Evolutionary conservation across 2,888 invertebrate species (phyloP), one percentile per base, ranked within the genome.

Genomic region (Meiosimyza decipiens): DNA sequence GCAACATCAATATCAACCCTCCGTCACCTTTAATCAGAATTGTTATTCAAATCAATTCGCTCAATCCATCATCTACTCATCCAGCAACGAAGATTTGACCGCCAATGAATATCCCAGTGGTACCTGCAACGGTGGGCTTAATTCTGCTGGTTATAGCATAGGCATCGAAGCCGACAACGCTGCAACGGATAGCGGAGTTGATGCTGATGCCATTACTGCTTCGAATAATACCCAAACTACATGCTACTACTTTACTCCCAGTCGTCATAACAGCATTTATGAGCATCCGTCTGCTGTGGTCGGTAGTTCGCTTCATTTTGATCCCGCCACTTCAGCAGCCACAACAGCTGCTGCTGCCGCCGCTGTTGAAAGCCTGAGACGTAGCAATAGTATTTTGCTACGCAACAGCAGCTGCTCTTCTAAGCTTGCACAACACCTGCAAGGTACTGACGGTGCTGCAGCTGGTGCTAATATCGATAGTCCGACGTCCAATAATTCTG

Each of bases 251-350:
- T 84, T 85, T 75, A 80, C 85, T 47, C 84, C 83, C 60, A 85
- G 84, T 65, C 81, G 85, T 57, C 84, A 82, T 74, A 85, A 85
- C 72, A 84, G 84, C 84, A 85, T 84, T 85, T 84, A 84, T 83
- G 84, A 84, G 76, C 85, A 84, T 79, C 84, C 85, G 55, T 84
- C 85, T 60, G 81, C 84, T 49, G 85, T 84, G 68, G 84, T 84
- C 70, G 85, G 84, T 62, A 83, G 83, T 62, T 79, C 84, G 73
- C 78, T 84, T 75, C 83, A 83, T 73, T 84, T 84, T 52, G 84
- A 85, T 77, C 77, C 80, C 12, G 71, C 77, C 12, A 64, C 73
- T 4, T 77, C 82, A 69, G 79, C 82, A 49, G 80, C 81, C 47
- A 82, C 82, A 55, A 81, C 84, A 71, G 84, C 83, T 47, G 85